Evolutionary conservation across 2,888 invertebrate species (phyloP).

Genomic region (Lycia hirtaria): DNA sequence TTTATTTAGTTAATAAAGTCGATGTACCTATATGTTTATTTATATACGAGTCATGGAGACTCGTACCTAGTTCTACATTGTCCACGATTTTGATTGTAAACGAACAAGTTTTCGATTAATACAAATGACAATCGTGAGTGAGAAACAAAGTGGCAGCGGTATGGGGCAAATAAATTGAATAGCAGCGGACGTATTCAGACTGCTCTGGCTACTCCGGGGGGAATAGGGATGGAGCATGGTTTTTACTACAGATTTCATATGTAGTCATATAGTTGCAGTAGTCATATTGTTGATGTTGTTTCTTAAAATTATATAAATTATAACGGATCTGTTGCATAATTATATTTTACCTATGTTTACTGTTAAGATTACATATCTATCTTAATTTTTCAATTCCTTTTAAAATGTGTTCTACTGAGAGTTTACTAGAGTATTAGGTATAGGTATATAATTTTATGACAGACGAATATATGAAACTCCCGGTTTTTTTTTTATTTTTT

Average conservation of each 20-base stretch:
- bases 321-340: too few species aligned
- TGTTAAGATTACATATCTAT: too few species aligned
- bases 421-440: too few species aligned
- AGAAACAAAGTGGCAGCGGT: slow-evolving; percentile 58
- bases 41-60: background rate
- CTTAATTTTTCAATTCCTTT: too few species aligned
- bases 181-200: slow-evolving; percentile 64
- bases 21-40: too few species aligned
- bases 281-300: background rate
- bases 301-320: too few species aligned
- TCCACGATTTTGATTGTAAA: slow-evolving; percentile 1
- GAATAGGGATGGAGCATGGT: slow-evolving; percentile 62
- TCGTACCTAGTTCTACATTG: background rate
- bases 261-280: background rate
- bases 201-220: slow-evolving; percentile 56
- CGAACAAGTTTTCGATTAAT: slow-evolving; percentile 23
- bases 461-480: too few species aligned
- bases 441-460: too few species aligned
- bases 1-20: too few species aligned
- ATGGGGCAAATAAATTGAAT: slow-evolving; percentile 76
- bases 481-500: too few species aligned
- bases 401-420: too few species aligned
- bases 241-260: background rate
- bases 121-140: slow-evolving; percentile 21
- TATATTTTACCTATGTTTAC: too few species aligned